Conservation (phyloP, 2,888 invertebrate genomes). For the Hyposoter dolosus region DNA sequence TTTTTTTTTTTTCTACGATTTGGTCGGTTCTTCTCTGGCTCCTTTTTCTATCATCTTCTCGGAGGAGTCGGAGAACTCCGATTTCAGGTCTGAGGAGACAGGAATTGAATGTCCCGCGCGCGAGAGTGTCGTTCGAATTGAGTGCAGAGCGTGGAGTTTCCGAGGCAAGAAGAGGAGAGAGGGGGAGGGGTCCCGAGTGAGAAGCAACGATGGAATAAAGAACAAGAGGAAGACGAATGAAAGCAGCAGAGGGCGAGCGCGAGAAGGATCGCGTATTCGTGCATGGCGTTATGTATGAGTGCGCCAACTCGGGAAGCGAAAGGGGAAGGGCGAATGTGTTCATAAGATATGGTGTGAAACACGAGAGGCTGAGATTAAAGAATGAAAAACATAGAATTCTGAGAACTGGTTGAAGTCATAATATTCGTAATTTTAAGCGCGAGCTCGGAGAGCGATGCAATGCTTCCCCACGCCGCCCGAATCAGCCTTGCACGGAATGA, state of each 20-base stretch:
- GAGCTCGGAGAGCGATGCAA: conserved; percentile 50
- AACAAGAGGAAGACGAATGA: conserved; percentile 46
- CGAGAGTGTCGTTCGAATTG: conserved; percentile 61
- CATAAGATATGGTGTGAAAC: conserved; percentile 83
- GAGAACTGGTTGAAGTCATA: conserved; percentile 83
- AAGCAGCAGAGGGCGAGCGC: conserved; percentile 12
- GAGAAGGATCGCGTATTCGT: conserved; percentile 3
- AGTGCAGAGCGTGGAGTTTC: conserved; percentile 51
- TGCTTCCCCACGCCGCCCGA: neutral
- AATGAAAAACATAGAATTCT: conserved; percentile 84
- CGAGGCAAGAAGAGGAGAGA: conserved; percentile 31
- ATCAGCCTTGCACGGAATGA: conserved; percentile 28
- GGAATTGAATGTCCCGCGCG: conserved; percentile 67
- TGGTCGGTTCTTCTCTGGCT: conserved; percentile 6
- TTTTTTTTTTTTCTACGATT: conserved; percentile 5
- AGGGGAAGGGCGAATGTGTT: conserved; percentile 70
- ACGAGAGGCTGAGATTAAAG: conserved; percentile 84
- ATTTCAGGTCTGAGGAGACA: conserved; percentile 61
- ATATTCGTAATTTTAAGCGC: conserved; percentile 84
- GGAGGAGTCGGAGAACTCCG: conserved; percentile 53
- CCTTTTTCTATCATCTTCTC: conserved; percentile 41
- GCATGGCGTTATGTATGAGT: neutral
- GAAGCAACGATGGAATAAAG: conserved; percentile 31
- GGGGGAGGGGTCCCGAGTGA: conserved; percentile 7
- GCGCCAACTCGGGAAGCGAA: conserved; percentile 39